Evolutionary conservation across 2,113 vertebrate species (phyloP), one percentile per base, ranked within the genome.

Genomic region (Grammomys dolichurus): DNA sequence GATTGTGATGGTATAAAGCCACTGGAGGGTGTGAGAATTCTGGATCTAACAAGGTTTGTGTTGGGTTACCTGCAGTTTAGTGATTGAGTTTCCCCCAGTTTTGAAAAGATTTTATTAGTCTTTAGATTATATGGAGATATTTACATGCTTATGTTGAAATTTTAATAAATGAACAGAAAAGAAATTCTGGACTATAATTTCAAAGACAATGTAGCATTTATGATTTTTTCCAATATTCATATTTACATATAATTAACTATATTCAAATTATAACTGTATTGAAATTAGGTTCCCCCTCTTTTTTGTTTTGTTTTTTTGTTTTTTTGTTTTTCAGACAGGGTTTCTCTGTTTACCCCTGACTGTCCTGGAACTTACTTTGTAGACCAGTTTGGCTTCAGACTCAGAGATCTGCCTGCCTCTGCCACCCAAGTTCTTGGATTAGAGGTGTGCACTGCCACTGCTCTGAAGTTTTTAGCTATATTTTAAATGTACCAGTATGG

Each of bases 21-120:
- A 33, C 96, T 99, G 97, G 98, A 99, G 46, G 99, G 99, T 89
- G 95, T 99, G 94, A 99, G 98, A 98, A 98, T 99, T 96, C 97
- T 99, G 89, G 99, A 99, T 97, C 28, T 99, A 97, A 99, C 99
- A 63, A 99, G 99, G 99, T 99, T 97, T 96, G 98, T 98, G 26
- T 97, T 96, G 46, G 31, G 85, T 95, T 96, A n/a, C 70, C 40
- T 98, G 0, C 91, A 1, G 58, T 94, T 96, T 93, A 33, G 33
- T 93, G 78, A 78, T 36, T 89, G 56, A 48, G 5, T 72, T 93
- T 94, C 93, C 51, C 2, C 46, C 2, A 54, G 95, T 48, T 93
- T 48, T 93, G 28, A 87, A 56, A 92, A 94, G 60, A 3, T n/a
- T 90, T 81, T 46, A 60, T 72, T 77, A 46, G 26, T 94, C 91